Conservation (phyloP, 2,797 vertebrate species). For the Argya squamiceps region DNA sequence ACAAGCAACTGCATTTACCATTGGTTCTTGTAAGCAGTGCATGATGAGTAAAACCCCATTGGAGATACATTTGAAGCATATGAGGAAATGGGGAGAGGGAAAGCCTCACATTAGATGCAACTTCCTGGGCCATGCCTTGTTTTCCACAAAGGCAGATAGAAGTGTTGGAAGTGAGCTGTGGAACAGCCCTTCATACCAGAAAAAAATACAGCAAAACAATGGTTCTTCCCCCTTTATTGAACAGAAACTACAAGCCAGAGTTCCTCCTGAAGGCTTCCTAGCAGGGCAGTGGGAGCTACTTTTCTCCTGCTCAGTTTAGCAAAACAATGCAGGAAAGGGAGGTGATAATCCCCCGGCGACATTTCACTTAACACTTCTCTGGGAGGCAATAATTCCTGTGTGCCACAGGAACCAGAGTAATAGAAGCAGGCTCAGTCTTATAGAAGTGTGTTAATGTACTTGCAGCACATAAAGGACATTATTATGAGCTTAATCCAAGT, state of each 20-base stretch:
- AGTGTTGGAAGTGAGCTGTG: background rate
- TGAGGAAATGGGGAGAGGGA: background rate
- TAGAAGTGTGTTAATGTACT: background rate
- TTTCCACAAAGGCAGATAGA: background rate
- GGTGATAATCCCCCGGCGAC: conserved; percentile 29
- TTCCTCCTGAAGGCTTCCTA: background rate
- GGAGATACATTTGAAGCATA: background rate
- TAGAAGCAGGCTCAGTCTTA: background rate
- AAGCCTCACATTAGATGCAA: background rate
- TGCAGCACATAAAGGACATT: background rate
- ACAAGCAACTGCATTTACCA: background rate
- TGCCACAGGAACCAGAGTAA: background rate
- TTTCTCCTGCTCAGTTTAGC: conserved; percentile 1
- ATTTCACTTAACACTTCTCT: conserved; percentile 45
- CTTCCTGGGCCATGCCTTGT: background rate
- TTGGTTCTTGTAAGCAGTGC: background rate
- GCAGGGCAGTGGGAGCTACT: background rate
- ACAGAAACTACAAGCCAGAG: background rate
- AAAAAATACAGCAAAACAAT: background rate
- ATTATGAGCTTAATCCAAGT: background rate
- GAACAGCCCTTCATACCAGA: background rate
- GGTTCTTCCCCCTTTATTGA: background rate
- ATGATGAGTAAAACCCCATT: background rate
- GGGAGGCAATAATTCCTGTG: conserved; percentile 19
- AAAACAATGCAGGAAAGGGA: background rate